phyloP scores from a whole-genome alignment of 2,113 vertebrate genomes.

The Junco hyemalis region DNA sequence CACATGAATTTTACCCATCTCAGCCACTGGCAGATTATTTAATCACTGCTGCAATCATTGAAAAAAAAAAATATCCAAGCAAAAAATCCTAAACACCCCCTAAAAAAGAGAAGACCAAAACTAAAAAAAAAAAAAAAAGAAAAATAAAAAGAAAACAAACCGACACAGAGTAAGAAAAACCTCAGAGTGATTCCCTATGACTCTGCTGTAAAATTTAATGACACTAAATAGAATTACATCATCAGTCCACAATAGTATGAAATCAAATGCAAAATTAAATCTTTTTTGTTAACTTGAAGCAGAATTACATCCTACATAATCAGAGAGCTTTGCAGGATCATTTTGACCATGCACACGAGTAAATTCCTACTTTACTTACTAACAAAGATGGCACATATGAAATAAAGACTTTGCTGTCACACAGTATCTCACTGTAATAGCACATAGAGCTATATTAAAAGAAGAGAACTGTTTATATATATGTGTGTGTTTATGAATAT shows the following conservation, averaged over 20 bases:
- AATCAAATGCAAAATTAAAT: background rate
- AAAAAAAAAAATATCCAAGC: background rate
- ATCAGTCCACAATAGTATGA: background rate
- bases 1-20: background rate
- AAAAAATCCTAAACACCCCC: background rate
- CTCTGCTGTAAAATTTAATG: background rate
- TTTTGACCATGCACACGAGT: background rate
- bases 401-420: background rate
- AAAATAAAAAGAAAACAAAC: too few species aligned
- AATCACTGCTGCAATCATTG: background rate
- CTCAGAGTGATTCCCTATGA: background rate
- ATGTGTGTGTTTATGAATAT: accelerated
- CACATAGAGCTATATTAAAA: background rate
- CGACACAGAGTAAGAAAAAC: accelerated
- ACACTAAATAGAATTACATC: background rate
- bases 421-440: background rate
- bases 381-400: background rate
- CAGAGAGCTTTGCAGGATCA: background rate
- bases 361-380: background rate
- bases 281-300: background rate
- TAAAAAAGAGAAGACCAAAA: background rate
- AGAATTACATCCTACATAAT: background rate
- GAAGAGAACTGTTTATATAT: background rate
- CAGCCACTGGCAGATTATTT: background rate
- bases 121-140: background rate